Evolutionary conservation across 2,113 vertebrate genomes (phyloP), one percentile per base, ranked within the genome.

Genomic region (Ascaphus truei): DNA sequence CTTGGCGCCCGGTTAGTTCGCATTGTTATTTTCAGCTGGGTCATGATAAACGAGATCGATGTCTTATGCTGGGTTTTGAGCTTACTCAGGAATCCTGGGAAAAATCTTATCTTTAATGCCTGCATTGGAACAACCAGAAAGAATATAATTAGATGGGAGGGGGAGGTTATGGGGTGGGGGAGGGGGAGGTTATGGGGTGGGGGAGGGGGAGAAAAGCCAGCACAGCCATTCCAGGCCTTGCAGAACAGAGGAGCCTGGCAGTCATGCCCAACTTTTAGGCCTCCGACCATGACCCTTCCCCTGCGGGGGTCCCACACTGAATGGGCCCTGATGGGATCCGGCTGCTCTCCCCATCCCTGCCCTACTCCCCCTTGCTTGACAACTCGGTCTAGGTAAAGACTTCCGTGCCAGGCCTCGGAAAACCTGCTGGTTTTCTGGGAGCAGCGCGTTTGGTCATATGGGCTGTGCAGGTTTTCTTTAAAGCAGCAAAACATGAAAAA

Each of bases 1-100:
- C 66, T 29, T 29, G 25, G 5, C 15, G 26, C 60, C 27, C 47
- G 53, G 45, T 18, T 31, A 22, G 29, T 20, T 1, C 43, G 7
- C 23, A 22, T 30, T 8, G 22, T 4, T 25, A 22, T 13, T 34
- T 39, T 62, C 15, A 74, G 66, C 56, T 74, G 66, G 7, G 3
- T 48, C 10, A 74, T 36, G 5, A 57, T 12, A 9, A 18, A 3
- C 3, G 18, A 33, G 30, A 74, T 71, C 2, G 53, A 25, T 1
- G 29, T 43, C 45, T 31, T 64, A 27, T 58, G 23, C 11, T 57
- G 9, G 27, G 26, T 27, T 57, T 71, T 74, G 3, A 71, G 12
- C 5, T n/a, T 2, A 18, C 22, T 59, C 26, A 74, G 23, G 45
- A 71, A 62, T 57, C 48, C 55, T 15, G 73, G 66, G 43, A 74